Conservation (phyloP, 92 coral and sea anemone genomes). For the Phenganax stokvisi region DNA sequence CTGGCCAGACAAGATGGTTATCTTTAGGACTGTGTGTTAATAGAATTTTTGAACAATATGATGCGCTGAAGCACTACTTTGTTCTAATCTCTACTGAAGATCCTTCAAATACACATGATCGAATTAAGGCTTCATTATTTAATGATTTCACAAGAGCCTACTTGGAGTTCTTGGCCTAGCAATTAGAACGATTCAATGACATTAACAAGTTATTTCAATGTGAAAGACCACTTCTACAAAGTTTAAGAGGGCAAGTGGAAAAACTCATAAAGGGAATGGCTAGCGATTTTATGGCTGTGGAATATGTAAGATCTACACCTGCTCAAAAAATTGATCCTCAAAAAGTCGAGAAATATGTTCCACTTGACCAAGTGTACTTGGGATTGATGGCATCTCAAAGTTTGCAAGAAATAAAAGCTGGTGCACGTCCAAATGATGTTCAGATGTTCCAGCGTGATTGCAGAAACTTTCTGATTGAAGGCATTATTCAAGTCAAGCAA, state of each 20-base stretch:
- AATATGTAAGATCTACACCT: slow-evolving; percentile 8
- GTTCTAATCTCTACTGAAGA: too few relatives aligned
- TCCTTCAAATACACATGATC: too few relatives aligned
- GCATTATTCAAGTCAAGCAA: slow-evolving; percentile 9
- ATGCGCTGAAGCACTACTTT: neutral
- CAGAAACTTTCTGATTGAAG: slow-evolving; percentile 26
- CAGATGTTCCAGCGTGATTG: slow-evolving; percentile 12
- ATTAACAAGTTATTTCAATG: slow-evolving; percentile 9
- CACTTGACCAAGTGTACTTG: slow-evolving; percentile 16
- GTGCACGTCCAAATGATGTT: slow-evolving; percentile 8
- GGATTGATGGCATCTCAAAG: slow-evolving; percentile 20
- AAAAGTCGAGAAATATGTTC: slow-evolving; percentile 19
- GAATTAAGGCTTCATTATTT: neutral
- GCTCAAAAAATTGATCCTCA: slow-evolving; percentile 14
- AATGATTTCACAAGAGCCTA: neutral
- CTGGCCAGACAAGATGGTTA: neutral
- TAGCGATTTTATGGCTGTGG: slow-evolving; percentile 15
- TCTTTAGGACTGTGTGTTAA: neutral
- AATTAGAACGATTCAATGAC: slow-evolving; percentile 8
- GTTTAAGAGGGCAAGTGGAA: slow-evolving; percentile 15
- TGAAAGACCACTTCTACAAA: slow-evolving; percentile 5
- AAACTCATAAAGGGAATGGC: slow-evolving; percentile 23
- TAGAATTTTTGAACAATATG: neutral
- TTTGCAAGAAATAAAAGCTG: slow-evolving; percentile 18
- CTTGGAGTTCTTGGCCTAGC: slow-evolving; percentile 22